Evolutionary conservation across 2,113 vertebrate species (phyloP).

Genomic region (Brienomyrus longianalis): DNA sequence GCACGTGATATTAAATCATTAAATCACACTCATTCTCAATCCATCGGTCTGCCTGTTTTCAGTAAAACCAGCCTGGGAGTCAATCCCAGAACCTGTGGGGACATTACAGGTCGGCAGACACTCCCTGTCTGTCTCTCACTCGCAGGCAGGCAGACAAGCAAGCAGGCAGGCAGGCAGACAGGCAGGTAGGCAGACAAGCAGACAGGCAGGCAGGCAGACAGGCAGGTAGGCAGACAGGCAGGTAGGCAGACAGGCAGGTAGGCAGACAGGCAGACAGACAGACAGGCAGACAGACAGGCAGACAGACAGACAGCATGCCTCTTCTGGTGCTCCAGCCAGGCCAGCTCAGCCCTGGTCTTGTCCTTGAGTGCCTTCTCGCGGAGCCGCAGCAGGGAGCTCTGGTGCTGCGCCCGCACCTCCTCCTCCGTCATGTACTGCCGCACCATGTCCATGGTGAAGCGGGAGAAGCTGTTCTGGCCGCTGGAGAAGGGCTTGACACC

Average conservation of each 20-base stretch:
- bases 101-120: background rate
- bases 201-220: too few relatives aligned
- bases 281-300: too few relatives aligned
- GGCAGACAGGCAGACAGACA: too few relatives aligned
- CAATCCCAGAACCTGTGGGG: background rate
- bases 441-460: slow-evolving; percentile 98
- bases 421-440: slow-evolving; percentile 96
- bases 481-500: slow-evolving; percentile 79
- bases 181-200: too few relatives aligned
- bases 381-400: slow-evolving; percentile 82
- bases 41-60: background rate
- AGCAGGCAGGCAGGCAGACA: too few relatives aligned
- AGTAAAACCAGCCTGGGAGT: background rate
- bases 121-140: too few relatives aligned
- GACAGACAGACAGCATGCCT: slow-evolving; percentile 41
- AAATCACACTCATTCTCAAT: background rate
- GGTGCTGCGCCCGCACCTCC: slow-evolving; percentile 87
- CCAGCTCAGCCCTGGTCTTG: slow-evolving; percentile 86
- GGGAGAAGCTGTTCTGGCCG: slow-evolving; percentile 87
- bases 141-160: too few relatives aligned
- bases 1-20: background rate
- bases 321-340: slow-evolving; percentile 94
- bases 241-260: background rate
- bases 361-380: slow-evolving; percentile 93
- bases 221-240: background rate